A percentile compares a stretch with the other conserved stretches of the same genome.
These are phyloP conservation scores for Nymphalis c-album DNA, from an alignment of 2,888 invertebrate genomes.

Conservation along the genomic window DNA sequence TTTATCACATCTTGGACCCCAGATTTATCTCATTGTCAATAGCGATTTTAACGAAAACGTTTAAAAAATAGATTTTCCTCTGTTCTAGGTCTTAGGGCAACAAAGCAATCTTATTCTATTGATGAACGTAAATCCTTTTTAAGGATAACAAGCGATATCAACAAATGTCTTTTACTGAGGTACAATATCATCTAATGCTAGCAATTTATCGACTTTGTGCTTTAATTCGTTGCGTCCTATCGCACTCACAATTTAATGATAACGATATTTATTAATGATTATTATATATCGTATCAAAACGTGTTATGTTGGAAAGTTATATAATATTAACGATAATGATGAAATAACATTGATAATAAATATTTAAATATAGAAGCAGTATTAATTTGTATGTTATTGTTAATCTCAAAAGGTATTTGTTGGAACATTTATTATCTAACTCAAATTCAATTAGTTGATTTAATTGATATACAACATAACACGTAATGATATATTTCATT, in stretches of 20 bases:
- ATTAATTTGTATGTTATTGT: background rate
- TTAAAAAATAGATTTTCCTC: conserved; percentile 69
- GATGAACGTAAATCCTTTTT: conserved; percentile 71
- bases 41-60: conserved; percentile 68
- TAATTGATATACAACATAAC: conserved; percentile 23
- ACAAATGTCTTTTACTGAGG: conserved; percentile 75
- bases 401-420: too few relatives aligned
- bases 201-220: conserved; percentile 64
- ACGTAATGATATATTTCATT: conserved; percentile 25
- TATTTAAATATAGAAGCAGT: background rate
- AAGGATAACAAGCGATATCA: conserved; percentile 77
- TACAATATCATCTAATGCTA: conserved; percentile 56
- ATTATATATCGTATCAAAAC: conserved; percentile 51
- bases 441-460: too few relatives aligned
- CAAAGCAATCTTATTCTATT: conserved; percentile 68
- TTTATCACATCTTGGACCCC: conserved; percentile 72
- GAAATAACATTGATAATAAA: background rate
- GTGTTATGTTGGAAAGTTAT: conserved; percentile 35
- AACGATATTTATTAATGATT: conserved; percentile 44
- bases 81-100: conserved; percentile 62
- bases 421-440: too few relatives aligned
- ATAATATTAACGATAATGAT: background rate
- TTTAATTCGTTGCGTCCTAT: conserved; percentile 62
- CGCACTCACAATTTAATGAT: conserved; percentile 48
- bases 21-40: conserved; percentile 62